Evolutionary conservation across 2,797 vertebrate species (phyloP).

Genomic region (Phalanger gymnotis): DNA sequence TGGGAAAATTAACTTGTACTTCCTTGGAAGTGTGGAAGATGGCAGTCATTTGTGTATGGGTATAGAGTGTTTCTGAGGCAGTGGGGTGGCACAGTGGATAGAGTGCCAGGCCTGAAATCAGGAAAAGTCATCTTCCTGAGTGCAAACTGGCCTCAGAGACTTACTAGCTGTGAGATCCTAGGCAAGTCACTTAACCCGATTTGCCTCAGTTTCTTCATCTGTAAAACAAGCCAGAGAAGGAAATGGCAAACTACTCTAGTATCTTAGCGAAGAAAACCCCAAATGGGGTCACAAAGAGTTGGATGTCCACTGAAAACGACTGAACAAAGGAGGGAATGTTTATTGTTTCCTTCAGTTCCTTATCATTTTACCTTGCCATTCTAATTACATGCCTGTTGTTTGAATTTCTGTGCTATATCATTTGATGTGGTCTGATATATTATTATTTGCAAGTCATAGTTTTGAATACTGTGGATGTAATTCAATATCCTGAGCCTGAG

Average conservation of each 20-base stretch:
- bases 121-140: neutral
- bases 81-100: neutral
- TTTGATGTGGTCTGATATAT: neutral
- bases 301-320: neutral
- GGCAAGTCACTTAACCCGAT: neutral
- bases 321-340: neutral
- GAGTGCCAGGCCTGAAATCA: neutral
- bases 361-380: neutral
- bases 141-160: neutral
- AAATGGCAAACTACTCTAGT: neutral
- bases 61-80: neutral
- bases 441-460: neutral
- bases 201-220: neutral
- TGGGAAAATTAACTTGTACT: neutral
- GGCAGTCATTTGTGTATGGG: neutral
- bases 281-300: neutral
- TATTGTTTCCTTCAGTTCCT: neutral
- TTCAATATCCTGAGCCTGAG: neutral
- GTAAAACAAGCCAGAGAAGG: neutral
- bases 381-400: neutral
- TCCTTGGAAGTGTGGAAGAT: neutral
- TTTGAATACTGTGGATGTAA: neutral
- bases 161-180: neutral
- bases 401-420: neutral
- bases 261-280: neutral